phyloP scores from a whole-genome alignment of 2,888 invertebrate species.

The Erebia palarica region DNA sequence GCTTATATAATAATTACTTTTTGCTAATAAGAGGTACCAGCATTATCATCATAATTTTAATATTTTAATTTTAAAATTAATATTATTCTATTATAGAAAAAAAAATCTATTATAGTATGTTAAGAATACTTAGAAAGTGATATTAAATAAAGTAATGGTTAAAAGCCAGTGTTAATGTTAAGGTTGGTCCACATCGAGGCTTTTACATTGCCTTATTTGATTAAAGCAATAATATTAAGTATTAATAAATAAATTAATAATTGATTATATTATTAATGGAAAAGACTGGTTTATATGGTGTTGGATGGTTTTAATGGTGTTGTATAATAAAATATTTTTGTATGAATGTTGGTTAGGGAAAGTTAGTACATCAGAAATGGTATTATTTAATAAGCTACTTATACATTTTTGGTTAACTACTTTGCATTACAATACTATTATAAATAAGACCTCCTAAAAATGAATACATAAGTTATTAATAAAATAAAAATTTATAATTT shows the following conservation, averaged over 20 bases:
- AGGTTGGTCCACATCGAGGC: conserved; percentile 16
- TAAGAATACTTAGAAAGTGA: not conserved
- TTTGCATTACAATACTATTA: no score
- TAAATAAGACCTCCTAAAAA: no score
- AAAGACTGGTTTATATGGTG: conserved; percentile 36
- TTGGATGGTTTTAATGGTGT: conserved; percentile 18
- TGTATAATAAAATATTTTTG: conserved; percentile 19
- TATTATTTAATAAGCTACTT: not conserved
- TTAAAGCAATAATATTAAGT: conserved; percentile 34
- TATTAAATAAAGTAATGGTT: conserved; percentile 22
- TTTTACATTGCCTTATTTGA: conserved; percentile 30
- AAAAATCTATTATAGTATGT: no score
- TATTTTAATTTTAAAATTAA: no score
- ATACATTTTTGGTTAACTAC: no score
- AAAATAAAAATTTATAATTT: no score
- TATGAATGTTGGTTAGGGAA: conserved; percentile 12
- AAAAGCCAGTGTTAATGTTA: conserved; percentile 30
- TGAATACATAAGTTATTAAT: no score
- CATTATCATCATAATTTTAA: no score
- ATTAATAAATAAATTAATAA: conserved; percentile 9
- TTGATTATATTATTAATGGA: conserved; percentile 13
- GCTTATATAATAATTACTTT: no score
- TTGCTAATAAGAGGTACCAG: no score
- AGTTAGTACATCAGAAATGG: not conserved
- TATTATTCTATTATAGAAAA: no score